Evolutionary conservation across 2,113 vertebrate genomes (phyloP), one percentile per base, ranked within the genome.

Genomic region (Etheostoma cragini): DNA sequence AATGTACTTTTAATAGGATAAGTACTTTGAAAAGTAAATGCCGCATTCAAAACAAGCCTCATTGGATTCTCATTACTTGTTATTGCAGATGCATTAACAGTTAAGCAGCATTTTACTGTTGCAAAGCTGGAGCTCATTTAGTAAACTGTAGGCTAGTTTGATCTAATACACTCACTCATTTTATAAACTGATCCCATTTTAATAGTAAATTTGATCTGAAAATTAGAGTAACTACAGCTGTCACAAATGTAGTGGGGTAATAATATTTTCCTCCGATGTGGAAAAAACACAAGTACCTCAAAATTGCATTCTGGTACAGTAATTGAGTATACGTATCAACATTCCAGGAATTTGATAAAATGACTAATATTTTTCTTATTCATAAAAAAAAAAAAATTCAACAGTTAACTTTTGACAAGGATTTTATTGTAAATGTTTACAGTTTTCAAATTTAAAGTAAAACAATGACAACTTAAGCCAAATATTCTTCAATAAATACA

Each of bases 381-480:
- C n/a, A n/a, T n/a, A n/a, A n/a, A n/a, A n/a, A n/a, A n/a, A n/a
- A n/a, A n/a, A n/a, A n/a, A n/a, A 74, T 2, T n/a, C 8, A 65
- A 75, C 15, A 54, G 15, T 42, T 8, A 24, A 49, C 3, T 86
- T 84, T 83, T 82, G 78, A 86, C 42, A 60, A 89, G 82, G 58
- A 66, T 89, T 94, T 94, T 93, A 93, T 93, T 94, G 89, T 82
- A 92, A 93, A 92, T 91, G 76, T 81, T 75, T 76, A 85, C 79
- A 79, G 78, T 90, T 82, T 47, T 79, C 86, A 60, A 84, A 80
- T 71, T 71, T 76, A 88, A 87, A 88, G 83, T 83, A 88, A 91
- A 90, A 89, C 86, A 79, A 82, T 84, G 82, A 91, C 64, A 88
- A 88, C 78, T 54, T 53, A 62, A 88, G 90, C 84, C 82, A 90